phyloP scores from a whole-genome alignment of 2,797 vertebrate species.

The Alfaro cultratus region DNA sequence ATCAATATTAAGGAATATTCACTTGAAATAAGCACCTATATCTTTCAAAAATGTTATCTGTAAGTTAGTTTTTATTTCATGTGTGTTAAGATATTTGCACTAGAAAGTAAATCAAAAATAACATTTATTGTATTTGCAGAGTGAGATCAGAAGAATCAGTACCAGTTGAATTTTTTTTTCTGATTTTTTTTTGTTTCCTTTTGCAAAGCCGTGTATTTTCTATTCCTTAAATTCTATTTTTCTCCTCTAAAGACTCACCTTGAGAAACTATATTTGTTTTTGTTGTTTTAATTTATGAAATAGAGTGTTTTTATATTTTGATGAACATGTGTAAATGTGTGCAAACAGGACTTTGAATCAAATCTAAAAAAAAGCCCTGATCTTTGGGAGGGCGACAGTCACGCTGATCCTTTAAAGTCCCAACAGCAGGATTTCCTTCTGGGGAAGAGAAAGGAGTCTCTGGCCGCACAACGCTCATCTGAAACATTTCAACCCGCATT shows the following conservation, averaged over 20 bases:
- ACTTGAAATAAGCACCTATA: too few species aligned
- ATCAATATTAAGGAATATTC: too few species aligned
- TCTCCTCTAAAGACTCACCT: constrained; percentile 51
- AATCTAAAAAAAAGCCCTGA: constrained; percentile 23
- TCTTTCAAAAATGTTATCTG: too few species aligned
- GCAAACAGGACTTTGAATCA: constrained; percentile 57
- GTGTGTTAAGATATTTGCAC: too few species aligned
- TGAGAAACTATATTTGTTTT: constrained; percentile 49
- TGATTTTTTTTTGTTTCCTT: constrained; percentile 3
- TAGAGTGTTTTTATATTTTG: constrained; percentile 70
- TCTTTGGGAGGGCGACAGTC: constrained; percentile 24
- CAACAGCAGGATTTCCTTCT: constrained; percentile 47
- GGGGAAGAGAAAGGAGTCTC: not conserved
- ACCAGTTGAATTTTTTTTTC: constrained; percentile 40
- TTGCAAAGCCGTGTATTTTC: constrained; percentile 63
- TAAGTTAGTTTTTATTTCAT: too few species aligned
- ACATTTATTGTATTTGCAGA: too few species aligned
- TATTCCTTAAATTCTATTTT: constrained; percentile 76
- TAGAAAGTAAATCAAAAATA: too few species aligned
- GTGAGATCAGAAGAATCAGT: not conserved
- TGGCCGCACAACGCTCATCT: constrained; percentile 30
- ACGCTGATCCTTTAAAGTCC: constrained; percentile 48
- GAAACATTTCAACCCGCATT: constrained; percentile 58
- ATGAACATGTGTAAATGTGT: constrained; percentile 41
- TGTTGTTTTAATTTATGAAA: constrained; percentile 69